A percentile compares a stretch with the other conserved stretches of the same genome.
Evolutionary conservation across 2,113 vertebrate genomes (phyloP).

Genomic region (Xyrauchen texanus): DNA sequence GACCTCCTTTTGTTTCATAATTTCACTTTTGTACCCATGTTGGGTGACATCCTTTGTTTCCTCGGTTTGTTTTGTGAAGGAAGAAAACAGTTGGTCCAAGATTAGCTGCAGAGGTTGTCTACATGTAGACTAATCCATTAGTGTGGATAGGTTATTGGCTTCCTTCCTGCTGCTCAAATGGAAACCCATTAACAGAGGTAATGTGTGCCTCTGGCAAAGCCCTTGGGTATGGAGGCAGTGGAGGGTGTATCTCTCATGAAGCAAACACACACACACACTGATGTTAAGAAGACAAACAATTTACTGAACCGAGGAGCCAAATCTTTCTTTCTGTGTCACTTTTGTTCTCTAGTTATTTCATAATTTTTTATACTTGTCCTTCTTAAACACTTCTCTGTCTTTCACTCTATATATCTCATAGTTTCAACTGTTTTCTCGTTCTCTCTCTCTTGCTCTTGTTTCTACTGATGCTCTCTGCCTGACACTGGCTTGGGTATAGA

Average conservation of each 20-base stretch:
- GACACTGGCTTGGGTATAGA: slow-evolving; percentile 86
- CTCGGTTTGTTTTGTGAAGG: slow-evolving; percentile 37
- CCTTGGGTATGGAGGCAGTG: slow-evolving; percentile 82
- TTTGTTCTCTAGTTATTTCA: not conserved
- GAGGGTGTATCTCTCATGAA: slow-evolving; percentile 98
- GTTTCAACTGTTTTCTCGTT: slow-evolving; percentile 17
- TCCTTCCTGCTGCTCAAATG: slow-evolving; percentile 87
- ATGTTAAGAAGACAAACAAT: slow-evolving; percentile 99
- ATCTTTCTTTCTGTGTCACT: slow-evolving; percentile 82
- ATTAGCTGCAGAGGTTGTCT: slow-evolving; percentile 86
- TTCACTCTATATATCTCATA: slow-evolving; percentile 44
- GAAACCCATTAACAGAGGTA: slow-evolving; percentile 97
- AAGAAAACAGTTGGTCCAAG: slow-evolving; percentile 82
- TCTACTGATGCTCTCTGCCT: slow-evolving; percentile 56
- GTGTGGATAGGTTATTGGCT: slow-evolving; percentile 90
- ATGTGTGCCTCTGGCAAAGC: slow-evolving; percentile 85
- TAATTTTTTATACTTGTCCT: slow-evolving; percentile 8
- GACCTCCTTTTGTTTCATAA: not conserved
- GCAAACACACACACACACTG: slow-evolving; percentile 75
- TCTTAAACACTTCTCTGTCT: slow-evolving; percentile 51
- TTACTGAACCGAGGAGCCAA: slow-evolving; percentile 98
- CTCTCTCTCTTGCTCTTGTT: not conserved
- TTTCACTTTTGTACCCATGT: not conserved
- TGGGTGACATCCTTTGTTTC: slow-evolving; percentile 27
- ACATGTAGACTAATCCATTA: slow-evolving; percentile 95